A percentile compares a stretch with the other conserved stretches of the same genome.
Evolutionary conservation across 2,113 vertebrate species (phyloP).

Genomic region (Mesoclemmys tuberculata): DNA sequence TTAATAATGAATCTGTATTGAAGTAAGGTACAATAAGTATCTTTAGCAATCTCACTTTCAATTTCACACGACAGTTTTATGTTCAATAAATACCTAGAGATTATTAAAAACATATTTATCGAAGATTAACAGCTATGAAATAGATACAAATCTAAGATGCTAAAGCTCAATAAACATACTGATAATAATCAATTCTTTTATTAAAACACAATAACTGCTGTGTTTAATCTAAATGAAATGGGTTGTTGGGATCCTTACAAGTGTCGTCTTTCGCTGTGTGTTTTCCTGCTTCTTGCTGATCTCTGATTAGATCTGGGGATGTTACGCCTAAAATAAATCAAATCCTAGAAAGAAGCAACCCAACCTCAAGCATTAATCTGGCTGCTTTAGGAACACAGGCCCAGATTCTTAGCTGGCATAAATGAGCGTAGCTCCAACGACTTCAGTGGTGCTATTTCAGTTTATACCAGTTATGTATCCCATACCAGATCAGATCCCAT

Average conservation of each 20-base stretch:
- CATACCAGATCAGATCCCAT: not conserved
- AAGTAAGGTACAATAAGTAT: constrained; percentile 49
- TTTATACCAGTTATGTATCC: not conserved
- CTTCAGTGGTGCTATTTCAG: not conserved
- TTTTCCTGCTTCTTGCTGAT: constrained; percentile 9
- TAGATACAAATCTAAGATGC: constrained; percentile 78
- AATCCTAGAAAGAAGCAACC: not conserved
- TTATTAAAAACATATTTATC: constrained; percentile 87
- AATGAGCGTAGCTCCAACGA: not conserved
- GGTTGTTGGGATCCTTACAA: not conserved
- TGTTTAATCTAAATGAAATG: constrained; percentile 66
- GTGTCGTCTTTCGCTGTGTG: not conserved
- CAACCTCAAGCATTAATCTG: not conserved
- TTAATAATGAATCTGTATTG: constrained; percentile 63
- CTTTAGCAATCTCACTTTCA: constrained; percentile 63
- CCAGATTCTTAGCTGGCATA: not conserved
- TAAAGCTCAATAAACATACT: constrained; percentile 72
- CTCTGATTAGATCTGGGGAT: constrained; percentile 26
- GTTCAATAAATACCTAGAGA: constrained; percentile 77
- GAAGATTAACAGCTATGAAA: constrained; percentile 78
- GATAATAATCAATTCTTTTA: constrained; percentile 74
- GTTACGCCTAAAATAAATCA: constrained; percentile 11
- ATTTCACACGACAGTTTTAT: constrained; percentile 75
- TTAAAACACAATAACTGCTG: constrained; percentile 70
- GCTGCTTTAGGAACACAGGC: not conserved